These are phyloP conservation scores for Heterotilapia buettikoferi DNA, from an alignment of 2,113 vertebrate genomes.

Conservation along the genomic window DNA sequence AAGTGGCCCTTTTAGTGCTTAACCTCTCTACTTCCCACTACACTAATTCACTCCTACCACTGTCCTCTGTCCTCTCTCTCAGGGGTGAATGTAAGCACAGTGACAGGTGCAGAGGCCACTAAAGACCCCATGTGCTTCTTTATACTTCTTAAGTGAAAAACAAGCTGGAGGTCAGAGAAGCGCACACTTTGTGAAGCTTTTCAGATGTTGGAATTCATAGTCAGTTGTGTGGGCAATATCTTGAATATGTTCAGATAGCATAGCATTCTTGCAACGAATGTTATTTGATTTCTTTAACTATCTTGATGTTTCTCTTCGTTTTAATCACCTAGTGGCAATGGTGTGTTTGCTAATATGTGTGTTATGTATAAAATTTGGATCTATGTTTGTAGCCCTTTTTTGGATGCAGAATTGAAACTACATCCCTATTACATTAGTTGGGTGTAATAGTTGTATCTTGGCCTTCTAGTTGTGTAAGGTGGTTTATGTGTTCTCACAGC, in stretches of 20 bases:
- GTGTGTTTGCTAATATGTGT: background rate
- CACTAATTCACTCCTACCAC: constrained; percentile 24
- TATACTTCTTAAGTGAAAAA: background rate
- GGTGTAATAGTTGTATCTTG: background rate
- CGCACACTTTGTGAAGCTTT: background rate
- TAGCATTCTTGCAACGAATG: background rate
- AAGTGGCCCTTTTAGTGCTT: background rate
- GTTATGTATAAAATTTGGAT: background rate
- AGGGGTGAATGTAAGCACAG: constrained; percentile 46
- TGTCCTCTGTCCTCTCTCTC: background rate
- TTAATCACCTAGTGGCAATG: background rate
- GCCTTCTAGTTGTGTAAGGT: background rate
- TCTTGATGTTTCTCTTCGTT: background rate
- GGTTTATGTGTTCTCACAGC: background rate
- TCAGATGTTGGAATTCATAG: background rate
- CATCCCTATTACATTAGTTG: background rate
- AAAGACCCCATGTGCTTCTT: constrained; percentile 41
- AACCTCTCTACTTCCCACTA: background rate
- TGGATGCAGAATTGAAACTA: background rate
- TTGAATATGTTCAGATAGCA: background rate
- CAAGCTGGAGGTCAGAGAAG: background rate
- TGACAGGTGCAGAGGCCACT: constrained; percentile 59
- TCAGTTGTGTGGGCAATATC: background rate
- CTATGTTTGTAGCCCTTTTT: background rate
- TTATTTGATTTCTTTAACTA: background rate